These are phyloP conservation scores for Capreolus pygargus DNA, from an alignment of 2,113 vertebrate species.

Conservation along the genomic window DNA sequence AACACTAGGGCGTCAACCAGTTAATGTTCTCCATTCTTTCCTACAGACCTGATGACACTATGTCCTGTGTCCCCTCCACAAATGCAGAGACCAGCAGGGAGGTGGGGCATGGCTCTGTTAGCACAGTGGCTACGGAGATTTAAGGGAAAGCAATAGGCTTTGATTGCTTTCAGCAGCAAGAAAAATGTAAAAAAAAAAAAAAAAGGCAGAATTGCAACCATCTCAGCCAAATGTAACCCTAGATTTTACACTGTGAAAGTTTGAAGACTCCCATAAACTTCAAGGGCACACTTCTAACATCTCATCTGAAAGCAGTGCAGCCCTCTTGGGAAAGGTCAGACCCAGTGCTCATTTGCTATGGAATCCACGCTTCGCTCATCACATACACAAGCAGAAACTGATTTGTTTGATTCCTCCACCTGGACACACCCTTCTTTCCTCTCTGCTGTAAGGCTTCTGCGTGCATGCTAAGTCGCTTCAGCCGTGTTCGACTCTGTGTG, in stretches of 20 bases:
- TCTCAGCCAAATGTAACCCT: not conserved
- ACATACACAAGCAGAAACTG: not conserved
- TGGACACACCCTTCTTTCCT: not conserved
- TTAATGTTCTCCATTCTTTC: not conserved
- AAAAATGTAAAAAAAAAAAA: not conserved
- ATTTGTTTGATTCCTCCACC: not conserved
- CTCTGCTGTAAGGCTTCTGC: not conserved
- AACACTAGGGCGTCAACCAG: not conserved
- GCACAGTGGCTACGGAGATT: not conserved
- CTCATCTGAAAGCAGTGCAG: not conserved
- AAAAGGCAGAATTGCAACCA: not conserved
- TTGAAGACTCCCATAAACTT: not conserved
- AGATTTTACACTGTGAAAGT: not conserved
- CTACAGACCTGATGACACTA: not conserved
- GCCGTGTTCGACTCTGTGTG: not conserved
- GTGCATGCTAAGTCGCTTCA: not conserved
- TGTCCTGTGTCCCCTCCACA: not conserved
- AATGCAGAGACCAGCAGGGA: not conserved
- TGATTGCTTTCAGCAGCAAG: not conserved
- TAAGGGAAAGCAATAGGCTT: not conserved
- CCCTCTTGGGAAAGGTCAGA: not conserved
- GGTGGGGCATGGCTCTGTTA: not conserved
- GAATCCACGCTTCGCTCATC: fast-evolving
- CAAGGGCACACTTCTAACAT: not conserved
- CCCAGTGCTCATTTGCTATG: fast-evolving